Percentiles rank a stretch among this genome's conserved stretches.
phyloP scores from a whole-genome alignment of 2,113 vertebrate species.

The Otocyon megalotis region DNA sequence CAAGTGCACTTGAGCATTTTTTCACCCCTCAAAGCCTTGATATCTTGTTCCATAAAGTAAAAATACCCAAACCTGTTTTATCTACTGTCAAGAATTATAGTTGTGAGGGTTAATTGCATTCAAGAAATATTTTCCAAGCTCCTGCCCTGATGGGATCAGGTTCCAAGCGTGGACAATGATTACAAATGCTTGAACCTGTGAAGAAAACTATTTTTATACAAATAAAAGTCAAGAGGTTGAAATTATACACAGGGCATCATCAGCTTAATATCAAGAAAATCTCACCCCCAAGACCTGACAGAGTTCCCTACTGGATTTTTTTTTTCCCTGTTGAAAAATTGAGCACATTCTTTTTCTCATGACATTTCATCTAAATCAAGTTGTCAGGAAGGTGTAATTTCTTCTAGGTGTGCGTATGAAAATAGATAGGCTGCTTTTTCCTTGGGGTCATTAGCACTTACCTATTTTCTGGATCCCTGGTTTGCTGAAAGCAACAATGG shows the following conservation, averaged over 20 bases:
- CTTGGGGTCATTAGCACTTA: conserved; percentile 80
- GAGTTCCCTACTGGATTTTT: conserved; percentile 58
- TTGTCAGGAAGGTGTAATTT: conserved; percentile 84
- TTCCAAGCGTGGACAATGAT: background rate
- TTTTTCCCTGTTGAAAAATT: conserved; percentile 74
- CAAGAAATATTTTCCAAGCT: conserved; percentile 14
- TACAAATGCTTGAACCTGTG: conserved; percentile 2
- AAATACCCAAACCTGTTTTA: background rate
- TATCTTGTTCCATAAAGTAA: background rate
- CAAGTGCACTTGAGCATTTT: background rate
- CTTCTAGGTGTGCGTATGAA: conserved; percentile 82
- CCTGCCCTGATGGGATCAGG: background rate
- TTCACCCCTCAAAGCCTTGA: background rate
- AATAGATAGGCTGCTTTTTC: conserved; percentile 83
- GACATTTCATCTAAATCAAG: conserved; percentile 84
- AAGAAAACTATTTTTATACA: conserved; percentile 66
- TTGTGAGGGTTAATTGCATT: background rate
- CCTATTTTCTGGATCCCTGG: conserved; percentile 82
- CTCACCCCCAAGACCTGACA: conserved; percentile 57
- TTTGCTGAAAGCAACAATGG: conserved; percentile 81
- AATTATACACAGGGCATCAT: conserved; percentile 10
- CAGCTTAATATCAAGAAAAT: conserved; percentile 65
- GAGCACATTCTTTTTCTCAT: conserved; percentile 80
- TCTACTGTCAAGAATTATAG: background rate
- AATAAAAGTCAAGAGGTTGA: conserved; percentile 32